Evolutionary conservation across 1,140 invertebrate species (phyloP).

Genomic region (Drosophila nasuta): DNA sequence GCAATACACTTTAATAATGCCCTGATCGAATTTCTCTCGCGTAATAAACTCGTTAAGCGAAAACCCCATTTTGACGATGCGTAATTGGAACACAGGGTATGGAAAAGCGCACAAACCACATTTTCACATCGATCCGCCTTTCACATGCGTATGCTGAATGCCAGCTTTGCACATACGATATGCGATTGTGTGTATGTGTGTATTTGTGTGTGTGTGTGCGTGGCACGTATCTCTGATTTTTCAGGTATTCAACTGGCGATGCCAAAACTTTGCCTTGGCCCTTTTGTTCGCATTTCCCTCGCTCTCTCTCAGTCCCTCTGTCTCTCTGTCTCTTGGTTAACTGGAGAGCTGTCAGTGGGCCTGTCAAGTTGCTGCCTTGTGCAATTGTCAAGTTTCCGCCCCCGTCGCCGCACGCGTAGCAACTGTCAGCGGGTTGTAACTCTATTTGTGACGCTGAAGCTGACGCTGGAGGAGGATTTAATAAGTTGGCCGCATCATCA

Average conservation of each 20-base stretch:
- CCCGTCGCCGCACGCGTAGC: background rate
- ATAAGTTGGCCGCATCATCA: constrained; percentile 62
- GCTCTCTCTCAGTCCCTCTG: too few relatives aligned
- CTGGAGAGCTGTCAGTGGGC: constrained; percentile 31
- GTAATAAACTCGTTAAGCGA: background rate
- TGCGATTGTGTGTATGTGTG: constrained; percentile 12
- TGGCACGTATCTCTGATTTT: constrained; percentile 58
- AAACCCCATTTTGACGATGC: constrained; percentile 8
- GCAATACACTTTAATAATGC: background rate
- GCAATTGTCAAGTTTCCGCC: constrained; percentile 29
- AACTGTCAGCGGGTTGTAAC: constrained; percentile 45
- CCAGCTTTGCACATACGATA: constrained; percentile 20
- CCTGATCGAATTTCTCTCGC: background rate
- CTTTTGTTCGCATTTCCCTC: background rate
- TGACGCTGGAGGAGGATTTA: constrained; percentile 48
- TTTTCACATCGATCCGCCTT: constrained; percentile 39
- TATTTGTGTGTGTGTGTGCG: constrained; percentile 29
- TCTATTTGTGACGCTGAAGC: constrained; percentile 42
- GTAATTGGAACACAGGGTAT: constrained; percentile 15
- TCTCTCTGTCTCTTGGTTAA: background rate
- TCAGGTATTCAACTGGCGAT: constrained; percentile 33
- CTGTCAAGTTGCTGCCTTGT: constrained; percentile 49
- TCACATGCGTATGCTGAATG: constrained; percentile 47
- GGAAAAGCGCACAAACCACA: constrained; percentile 12
- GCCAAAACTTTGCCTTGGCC: constrained; percentile 23